Evolutionary conservation across 2,888 invertebrate species (phyloP).

Genomic region (Byasa hedistus): DNA sequence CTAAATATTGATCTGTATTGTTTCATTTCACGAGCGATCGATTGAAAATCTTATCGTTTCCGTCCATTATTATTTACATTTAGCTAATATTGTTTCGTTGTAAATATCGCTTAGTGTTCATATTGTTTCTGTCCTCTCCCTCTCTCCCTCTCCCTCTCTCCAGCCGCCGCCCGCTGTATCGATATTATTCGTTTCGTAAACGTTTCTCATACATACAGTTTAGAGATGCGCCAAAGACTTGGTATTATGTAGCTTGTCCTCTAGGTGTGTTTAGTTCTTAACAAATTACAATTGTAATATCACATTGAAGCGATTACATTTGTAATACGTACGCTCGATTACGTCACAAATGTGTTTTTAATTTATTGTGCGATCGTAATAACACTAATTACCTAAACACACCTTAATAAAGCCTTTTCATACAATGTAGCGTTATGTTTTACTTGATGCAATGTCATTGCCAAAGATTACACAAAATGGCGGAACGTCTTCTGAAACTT

Average conservation of each 20-base stretch:
- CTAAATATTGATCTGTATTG: background rate
- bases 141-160: too few species aligned
- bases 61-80: constrained; percentile 66
- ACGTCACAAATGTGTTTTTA: background rate
- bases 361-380: background rate
- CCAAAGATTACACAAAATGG: constrained; percentile 28
- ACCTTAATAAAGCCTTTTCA: constrained; percentile 25
- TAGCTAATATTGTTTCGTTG: constrained; percentile 50
- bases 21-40: constrained; percentile 35
- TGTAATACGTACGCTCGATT: background rate
- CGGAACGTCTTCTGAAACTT: constrained; percentile 17
- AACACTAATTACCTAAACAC: constrained; percentile 20
- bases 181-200: constrained; percentile 42
- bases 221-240: constrained; percentile 77
- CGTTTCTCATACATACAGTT: constrained; percentile 69
- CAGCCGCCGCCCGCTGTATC: background rate
- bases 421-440: constrained; percentile 22
- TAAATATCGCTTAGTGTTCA: constrained; percentile 49
- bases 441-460: constrained; percentile 23
- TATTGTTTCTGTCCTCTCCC: too few species aligned
- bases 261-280: constrained; percentile 37
- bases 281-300: constrained; percentile 11
- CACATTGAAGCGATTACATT: background rate
- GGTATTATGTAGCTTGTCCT: constrained; percentile 49
- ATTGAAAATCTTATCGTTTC: constrained; percentile 73